These are phyloP conservation scores for Podarcis muralis DNA, from an alignment of 2,113 vertebrate species.

Conservation along the genomic window DNA sequence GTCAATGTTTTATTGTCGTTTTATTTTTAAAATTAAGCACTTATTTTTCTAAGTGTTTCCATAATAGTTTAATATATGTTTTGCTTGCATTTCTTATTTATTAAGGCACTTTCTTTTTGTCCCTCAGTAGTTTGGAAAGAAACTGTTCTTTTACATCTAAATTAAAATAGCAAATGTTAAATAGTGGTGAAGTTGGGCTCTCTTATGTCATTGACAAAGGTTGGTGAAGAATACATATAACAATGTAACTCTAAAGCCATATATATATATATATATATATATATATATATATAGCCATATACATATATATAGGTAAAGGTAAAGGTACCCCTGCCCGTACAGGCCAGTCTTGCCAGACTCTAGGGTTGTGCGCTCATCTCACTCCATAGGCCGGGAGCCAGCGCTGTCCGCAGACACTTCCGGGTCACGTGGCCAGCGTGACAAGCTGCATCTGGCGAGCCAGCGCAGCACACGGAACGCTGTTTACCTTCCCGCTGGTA, in stretches of 20 bases:
- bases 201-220: conserved; percentile 65
- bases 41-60: conserved; percentile 74
- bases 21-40: conserved; percentile 73
- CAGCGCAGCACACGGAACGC: too few species aligned
- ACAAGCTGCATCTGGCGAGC: too few species aligned
- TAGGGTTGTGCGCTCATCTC: too few species aligned
- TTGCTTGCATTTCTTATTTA: conserved; percentile 68
- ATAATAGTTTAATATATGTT: conserved; percentile 68
- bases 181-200: conserved; percentile 57
- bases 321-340: too few species aligned
- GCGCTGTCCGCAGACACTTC: too few species aligned
- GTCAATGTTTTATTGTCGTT: conserved; percentile 69
- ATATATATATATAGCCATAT: background rate
- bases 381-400: too few species aligned
- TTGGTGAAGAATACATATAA: conserved; percentile 68
- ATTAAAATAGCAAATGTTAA: conserved; percentile 53
- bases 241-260: conserved; percentile 79
- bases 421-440: too few species aligned
- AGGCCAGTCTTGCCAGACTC: too few species aligned
- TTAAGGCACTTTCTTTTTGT: conserved; percentile 66
- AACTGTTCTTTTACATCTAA: conserved; percentile 57
- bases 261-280: conserved; percentile 13
- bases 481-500: too few species aligned
- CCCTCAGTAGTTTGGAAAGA: conserved; percentile 55
- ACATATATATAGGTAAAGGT: background rate